phyloP scores from a whole-genome alignment of 2,888 invertebrate species.

The Eupsilia transversa region DNA sequence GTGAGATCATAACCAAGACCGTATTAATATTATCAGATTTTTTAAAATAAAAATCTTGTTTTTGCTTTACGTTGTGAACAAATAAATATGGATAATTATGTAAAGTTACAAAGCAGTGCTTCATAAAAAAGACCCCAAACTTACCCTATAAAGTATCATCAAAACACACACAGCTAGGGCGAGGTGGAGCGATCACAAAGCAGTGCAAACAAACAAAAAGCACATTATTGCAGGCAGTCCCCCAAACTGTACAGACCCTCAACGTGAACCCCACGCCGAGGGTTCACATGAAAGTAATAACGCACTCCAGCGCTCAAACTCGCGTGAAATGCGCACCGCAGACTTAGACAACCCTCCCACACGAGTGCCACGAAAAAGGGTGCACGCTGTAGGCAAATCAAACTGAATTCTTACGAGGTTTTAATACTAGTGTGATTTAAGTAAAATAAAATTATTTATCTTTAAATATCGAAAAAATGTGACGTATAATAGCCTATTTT shows the following conservation, averaged over 20 bases:
- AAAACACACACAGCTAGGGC: conserved; percentile 2
- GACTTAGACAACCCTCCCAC: conserved; percentile 48
- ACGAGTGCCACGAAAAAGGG: conserved; percentile 1
- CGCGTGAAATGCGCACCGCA: conserved; percentile 71
- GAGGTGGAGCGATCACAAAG: conserved; percentile 61
- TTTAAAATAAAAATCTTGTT: background rate
- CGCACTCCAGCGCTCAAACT: conserved; percentile 68
- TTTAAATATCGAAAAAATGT: background rate
- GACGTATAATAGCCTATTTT: background rate
- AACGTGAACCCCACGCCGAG: conserved; percentile 21
- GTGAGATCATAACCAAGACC: background rate
- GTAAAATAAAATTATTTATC: background rate
- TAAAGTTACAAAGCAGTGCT: background rate
- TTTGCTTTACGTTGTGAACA: background rate
- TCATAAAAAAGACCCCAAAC: conserved; percentile 7
- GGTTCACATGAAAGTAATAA: conserved; percentile 74
- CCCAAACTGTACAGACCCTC: conserved; percentile 46
- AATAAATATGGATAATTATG: background rate
- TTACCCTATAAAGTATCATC: conserved; percentile 36
- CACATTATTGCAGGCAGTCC: conserved; percentile 51
- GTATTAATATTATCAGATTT: background rate
- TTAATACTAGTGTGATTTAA: background rate
- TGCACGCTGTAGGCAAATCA: background rate
- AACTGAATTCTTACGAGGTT: conserved; percentile 2
- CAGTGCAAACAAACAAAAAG: conserved; percentile 53